These are phyloP conservation scores for Etheostoma nigrum DNA, from an alignment of 2,797 vertebrate genomes.

Conservation along the genomic window DNA sequence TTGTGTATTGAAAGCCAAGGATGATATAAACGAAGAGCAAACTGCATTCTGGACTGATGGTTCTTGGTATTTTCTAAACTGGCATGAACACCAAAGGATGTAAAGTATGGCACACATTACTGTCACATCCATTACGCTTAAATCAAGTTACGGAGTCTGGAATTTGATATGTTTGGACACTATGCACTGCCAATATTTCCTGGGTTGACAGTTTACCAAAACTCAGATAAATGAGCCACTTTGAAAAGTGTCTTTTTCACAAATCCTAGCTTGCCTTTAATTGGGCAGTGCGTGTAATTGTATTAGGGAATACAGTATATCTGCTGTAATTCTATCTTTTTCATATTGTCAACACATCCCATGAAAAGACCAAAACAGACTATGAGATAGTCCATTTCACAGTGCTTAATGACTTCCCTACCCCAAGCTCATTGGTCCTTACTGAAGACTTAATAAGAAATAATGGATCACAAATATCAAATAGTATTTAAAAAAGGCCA, in stretches of 20 bases:
- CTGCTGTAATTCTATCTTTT: slow-evolving; percentile 3
- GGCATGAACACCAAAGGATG: slow-evolving; percentile 33
- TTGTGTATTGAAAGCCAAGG: slow-evolving; percentile 2
- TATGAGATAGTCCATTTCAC: background rate
- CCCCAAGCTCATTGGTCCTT: background rate
- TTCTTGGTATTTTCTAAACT: slow-evolving; percentile 35
- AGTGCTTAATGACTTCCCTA: background rate
- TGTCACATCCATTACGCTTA: slow-evolving; percentile 62
- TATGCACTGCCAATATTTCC: slow-evolving; percentile 42
- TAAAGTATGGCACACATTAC: slow-evolving; percentile 55
- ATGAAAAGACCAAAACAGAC: background rate
- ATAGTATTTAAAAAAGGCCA: background rate
- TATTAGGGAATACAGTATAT: background rate
- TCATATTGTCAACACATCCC: background rate
- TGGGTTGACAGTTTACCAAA: slow-evolving; percentile 51
- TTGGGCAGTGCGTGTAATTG: slow-evolving; percentile 17
- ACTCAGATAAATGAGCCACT: slow-evolving; percentile 52
- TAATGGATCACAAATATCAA: background rate
- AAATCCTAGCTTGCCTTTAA: slow-evolving; percentile 34
- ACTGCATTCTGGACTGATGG: slow-evolving; percentile 19
- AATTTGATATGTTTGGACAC: slow-evolving; percentile 63
- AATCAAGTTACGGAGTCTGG: slow-evolving; percentile 32
- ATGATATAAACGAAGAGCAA: slow-evolving; percentile 7
- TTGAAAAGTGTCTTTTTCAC: slow-evolving; percentile 31
- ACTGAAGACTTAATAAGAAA: background rate